Percentiles rank a stretch among this genome's conserved stretches.
These are phyloP conservation scores for human DNA, from an alignment of 2,113 vertebrate genomes.

Conservation along the genomic window DNA sequence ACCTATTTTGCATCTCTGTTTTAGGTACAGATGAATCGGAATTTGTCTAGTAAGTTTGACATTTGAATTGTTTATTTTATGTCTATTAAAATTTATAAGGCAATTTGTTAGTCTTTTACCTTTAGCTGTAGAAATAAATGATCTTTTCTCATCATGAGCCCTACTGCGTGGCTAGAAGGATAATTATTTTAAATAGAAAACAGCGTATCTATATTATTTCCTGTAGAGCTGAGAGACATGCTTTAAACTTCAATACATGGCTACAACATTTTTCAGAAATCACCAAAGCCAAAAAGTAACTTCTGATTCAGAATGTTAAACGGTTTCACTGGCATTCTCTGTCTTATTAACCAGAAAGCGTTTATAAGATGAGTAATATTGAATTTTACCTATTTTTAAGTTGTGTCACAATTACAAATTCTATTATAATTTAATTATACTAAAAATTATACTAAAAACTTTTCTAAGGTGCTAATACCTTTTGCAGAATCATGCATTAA, in stretches of 20 bases:
- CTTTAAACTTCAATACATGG: background rate
- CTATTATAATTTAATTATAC: background rate
- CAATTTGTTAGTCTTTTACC: constrained; percentile 27
- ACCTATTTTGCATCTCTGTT: constrained; percentile 77
- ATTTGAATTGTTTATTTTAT: constrained; percentile 61
- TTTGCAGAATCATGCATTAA: constrained; percentile 21
- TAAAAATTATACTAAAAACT: constrained; percentile 8
- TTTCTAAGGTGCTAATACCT: background rate
- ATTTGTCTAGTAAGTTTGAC: constrained; percentile 95
- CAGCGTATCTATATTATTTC: background rate
- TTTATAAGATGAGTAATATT: constrained; percentile 48
- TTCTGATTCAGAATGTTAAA: constrained; percentile 14
- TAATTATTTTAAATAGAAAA: constrained; percentile 31
- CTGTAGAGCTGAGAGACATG: background rate
- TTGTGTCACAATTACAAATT: constrained; percentile 20
- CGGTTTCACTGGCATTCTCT: background rate
- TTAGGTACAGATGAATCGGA: constrained; percentile 94
- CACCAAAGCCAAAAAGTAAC: constrained; percentile 8
- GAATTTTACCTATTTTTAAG: constrained; percentile 26
- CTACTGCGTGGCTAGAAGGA: background rate
- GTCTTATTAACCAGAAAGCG: background rate
- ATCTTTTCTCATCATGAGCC: background rate
- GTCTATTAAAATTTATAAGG: constrained; percentile 18
- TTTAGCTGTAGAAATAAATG: constrained; percentile 43
- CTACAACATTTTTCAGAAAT: constrained; percentile 36